Base-by-base conservation (phyloP, 1,140 invertebrate species). In the Diplogasteroides magnus region DNA sequence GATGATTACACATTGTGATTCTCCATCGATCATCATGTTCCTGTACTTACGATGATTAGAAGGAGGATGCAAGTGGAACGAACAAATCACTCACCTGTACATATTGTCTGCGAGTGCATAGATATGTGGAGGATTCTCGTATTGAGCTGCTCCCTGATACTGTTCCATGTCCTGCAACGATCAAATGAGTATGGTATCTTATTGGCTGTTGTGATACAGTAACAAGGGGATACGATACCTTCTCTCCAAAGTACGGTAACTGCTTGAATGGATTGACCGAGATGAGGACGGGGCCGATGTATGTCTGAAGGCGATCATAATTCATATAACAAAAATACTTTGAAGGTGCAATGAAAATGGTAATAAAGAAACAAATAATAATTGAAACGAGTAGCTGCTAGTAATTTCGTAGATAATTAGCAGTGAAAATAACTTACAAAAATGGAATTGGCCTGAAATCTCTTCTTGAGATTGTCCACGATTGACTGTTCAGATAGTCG, bases 201-300 rank as follows among this genome's bases (percentile, higher is more conserved):
- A 19, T 19, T 48, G 6, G 37, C 19, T 48, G 6, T 48, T 19
- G 37, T 11, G 19, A 48, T 6, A 6, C 37, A 48, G 19, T 11
- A 48, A 48, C 19, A 6, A 19, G 37, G 37, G 19, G 37, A 11
- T 48, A 48, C 37, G 19, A 19, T 48, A 48, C 37, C 69, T 87
- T 89, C 25, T 90, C 89, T 27, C 87, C 87, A 80, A 89, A 91
- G 78, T 90, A 90, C 15, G 87, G 86, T 85, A 90, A 87, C 76
- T 89, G 87, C 82, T 90, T 90, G 84, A 91, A 91, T 11, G 90
- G 90, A 82, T 91, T 91, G 25, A 91, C 87, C 0, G 89, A 90
- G 55, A 91, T 89, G 61, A 91, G 82, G 27, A 91, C 90, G 58
- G 90, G 89, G 14, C 90, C 90, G 77, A 91, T 91, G 83, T 91